Base-by-base conservation (phyloP, 2,888 invertebrate genomes). In the Parapristionchus giblindavisi region DNA sequence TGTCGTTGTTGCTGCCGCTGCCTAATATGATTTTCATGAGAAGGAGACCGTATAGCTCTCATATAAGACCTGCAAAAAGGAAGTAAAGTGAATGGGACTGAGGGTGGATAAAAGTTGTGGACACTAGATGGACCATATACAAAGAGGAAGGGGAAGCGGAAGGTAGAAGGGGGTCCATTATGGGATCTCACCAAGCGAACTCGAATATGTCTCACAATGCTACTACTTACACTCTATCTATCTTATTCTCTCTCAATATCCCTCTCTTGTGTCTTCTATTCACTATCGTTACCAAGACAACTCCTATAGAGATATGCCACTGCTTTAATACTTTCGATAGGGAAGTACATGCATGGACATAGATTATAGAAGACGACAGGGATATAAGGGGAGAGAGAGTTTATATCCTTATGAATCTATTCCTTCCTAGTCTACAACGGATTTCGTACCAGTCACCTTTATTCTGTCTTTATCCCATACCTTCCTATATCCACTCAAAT, bases 151-250 rank as follows among this genome's bases (percentile, higher is more conserved):
- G 48, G 40, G 56, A 56, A 48, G 43, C 38, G 56, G 70, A 56
- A 71, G 56, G 70, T 54, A 40, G 70, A 38, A 54, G 54, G 56
- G 68, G 70, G 70, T 54, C 70, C 70, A 71, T 71, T 71, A 71
- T 71, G 29, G 70, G 68, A 48, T 52, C 51, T 68, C 43, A 21
- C 43, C 63, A 43, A 65, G 63, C 63, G 63, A 65, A 65, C 43
- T 65, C 63, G 60, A 32, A 40, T 43, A n/a, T 65, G 63, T 65
- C 63, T 65, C 63, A 65, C 63, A 43, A 65, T 68, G 68, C 38
- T 68, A 34, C 52, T 21, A 21, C 52, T 51, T n/a, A 17, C 38
- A 17, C 56, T 48, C 52, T 34, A 32, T 36, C n/a, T 24, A n/a
- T 34, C 5, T 48, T 65, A 27, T 34, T 32, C 32, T 6, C 52